These are phyloP conservation scores for Parapsyche elsis DNA, from an alignment of 1,140 invertebrate species.

Conservation along the genomic window DNA sequence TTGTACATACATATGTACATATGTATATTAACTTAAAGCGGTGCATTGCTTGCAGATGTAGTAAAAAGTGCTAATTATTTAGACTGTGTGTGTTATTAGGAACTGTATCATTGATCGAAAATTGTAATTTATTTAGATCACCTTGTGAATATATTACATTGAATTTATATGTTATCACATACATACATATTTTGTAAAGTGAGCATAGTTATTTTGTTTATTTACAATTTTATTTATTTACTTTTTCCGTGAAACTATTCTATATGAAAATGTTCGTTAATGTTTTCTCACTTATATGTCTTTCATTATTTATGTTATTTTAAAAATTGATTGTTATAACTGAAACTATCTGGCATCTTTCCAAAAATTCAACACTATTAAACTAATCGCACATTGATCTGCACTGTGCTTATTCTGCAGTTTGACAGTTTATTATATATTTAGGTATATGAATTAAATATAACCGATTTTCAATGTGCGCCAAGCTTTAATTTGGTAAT, in stretches of 20 bases:
- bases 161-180: not conserved
- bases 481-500: no score
- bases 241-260: not conserved
- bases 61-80: no score
- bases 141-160: not conserved
- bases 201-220: not conserved
- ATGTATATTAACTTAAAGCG: not conserved
- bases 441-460: no score
- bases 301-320: not conserved
- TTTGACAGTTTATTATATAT: no score
- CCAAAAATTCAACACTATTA: no score
- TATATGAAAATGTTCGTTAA: not conserved
- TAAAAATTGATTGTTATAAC: no score
- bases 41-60: no score
- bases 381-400: no score
- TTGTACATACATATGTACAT: not conserved
- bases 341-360: no score
- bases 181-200: not conserved
- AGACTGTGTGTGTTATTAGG: not conserved
- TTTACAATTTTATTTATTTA: conserved; percentile 16
- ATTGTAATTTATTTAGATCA: not conserved
- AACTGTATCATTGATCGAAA: not conserved
- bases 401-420: no score
- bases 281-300: conserved; percentile 25
- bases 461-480: no score